phyloP scores from a whole-genome alignment of 2,888 invertebrate species.

The Lasioglossum oenotherae region DNA sequence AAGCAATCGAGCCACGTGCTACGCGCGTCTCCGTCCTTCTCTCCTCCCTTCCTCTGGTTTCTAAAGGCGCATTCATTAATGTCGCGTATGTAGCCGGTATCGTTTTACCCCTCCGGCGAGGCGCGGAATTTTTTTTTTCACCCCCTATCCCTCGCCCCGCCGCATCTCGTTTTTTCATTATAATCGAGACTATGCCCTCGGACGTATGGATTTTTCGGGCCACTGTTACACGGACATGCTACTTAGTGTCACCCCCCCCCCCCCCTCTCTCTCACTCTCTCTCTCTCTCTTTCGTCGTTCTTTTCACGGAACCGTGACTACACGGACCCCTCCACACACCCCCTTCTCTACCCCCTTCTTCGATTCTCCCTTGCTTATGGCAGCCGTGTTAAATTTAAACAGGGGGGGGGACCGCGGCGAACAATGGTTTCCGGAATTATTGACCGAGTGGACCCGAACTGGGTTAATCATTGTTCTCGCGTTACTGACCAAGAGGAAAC shows the following conservation, averaged over 20 bases:
- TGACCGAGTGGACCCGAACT: constrained; percentile 36
- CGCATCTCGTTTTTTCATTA: constrained; percentile 51
- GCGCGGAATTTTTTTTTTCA: constrained; percentile 37
- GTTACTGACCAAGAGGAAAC: constrained; percentile 4
- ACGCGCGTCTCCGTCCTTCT: constrained; percentile 44
- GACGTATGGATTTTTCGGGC: constrained; percentile 70
- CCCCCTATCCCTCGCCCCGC: background rate
- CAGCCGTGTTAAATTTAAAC: constrained; percentile 70
- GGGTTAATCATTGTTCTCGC: constrained; percentile 15
- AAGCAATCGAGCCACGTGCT: constrained; percentile 62
- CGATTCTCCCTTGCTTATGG: constrained; percentile 55
- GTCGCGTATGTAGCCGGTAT: constrained; percentile 73
- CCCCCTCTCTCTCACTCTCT: background rate
- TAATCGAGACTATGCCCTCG: constrained; percentile 61
- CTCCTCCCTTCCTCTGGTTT: constrained; percentile 36
- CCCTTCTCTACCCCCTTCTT: constrained; percentile 1
- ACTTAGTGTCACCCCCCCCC: constrained; percentile 69
- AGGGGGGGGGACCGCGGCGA: constrained; percentile 68
- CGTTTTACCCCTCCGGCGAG: constrained; percentile 72
- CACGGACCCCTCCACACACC: constrained; percentile 26
- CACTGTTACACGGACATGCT: constrained; percentile 72
- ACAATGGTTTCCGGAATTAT: constrained; percentile 60
- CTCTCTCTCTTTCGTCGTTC: constrained; percentile 34
- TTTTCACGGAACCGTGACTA: constrained; percentile 55
- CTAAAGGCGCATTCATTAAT: constrained; percentile 73